Evolutionary conservation across 2,797 vertebrate species (phyloP).

Genomic region (Platyrinchus mystaceus): DNA sequence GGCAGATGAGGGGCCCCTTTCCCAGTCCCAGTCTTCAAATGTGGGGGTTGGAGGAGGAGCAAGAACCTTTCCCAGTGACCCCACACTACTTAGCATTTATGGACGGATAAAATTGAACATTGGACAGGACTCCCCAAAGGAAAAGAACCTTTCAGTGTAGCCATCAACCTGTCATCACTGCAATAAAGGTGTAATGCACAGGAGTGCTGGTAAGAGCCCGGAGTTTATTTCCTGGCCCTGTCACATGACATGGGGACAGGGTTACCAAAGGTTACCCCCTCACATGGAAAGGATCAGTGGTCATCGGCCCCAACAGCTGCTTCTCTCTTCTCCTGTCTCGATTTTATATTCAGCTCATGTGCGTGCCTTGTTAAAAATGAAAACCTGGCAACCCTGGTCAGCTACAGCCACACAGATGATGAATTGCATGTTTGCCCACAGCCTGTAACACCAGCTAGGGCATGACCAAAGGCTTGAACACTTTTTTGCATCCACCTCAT

Average conservation of each 20-base stretch:
- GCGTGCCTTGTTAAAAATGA: background rate
- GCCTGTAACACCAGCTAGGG: background rate
- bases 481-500: background rate
- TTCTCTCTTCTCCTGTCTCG: constrained; percentile 4
- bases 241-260: constrained; percentile 43
- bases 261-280: constrained; percentile 51
- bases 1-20: constrained; percentile 26
- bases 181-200: constrained; percentile 67
- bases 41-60: background rate
- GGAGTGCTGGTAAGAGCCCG: constrained; percentile 50
- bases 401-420: background rate
- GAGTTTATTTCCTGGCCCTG: constrained; percentile 59
- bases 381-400: background rate
- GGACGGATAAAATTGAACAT: constrained; percentile 45
- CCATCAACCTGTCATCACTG: constrained; percentile 78
- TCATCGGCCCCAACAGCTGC: background rate
- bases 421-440: background rate
- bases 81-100: constrained; percentile 67
- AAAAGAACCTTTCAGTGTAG: constrained; percentile 75
- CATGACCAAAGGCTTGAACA: background rate
- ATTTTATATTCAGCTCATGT: background rate
- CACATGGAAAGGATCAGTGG: constrained; percentile 51
- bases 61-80: constrained; percentile 44
- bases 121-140: constrained; percentile 72
- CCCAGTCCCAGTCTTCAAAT: background rate